Evolutionary conservation across 2,113 vertebrate genomes (phyloP).

Genomic region (Megatriorchis doriae): DNA sequence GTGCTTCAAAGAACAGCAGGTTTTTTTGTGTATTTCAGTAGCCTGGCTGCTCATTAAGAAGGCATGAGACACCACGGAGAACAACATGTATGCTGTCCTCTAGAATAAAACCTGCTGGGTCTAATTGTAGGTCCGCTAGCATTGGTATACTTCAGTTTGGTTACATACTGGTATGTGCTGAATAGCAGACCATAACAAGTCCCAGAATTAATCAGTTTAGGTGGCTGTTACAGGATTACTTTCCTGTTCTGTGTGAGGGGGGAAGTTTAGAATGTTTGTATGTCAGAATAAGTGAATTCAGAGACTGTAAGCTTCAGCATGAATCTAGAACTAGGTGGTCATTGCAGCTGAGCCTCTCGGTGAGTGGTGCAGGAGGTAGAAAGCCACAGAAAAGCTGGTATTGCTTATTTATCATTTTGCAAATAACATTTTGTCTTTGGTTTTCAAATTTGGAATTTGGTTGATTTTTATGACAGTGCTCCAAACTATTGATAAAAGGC

Average conservation of each 20-base stretch:
- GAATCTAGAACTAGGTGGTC: neutral
- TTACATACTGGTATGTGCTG: neutral
- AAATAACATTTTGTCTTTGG: neutral
- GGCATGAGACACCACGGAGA: neutral
- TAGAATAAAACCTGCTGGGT: neutral
- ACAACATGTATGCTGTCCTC: neutral
- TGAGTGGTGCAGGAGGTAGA: neutral
- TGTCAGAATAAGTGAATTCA: neutral
- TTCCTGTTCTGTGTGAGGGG: neutral
- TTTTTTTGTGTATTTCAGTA: conserved; percentile 34
- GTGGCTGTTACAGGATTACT: neutral
- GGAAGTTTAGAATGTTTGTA: neutral
- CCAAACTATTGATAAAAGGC: neutral
- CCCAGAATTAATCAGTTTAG: neutral
- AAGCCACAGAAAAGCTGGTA: neutral
- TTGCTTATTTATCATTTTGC: neutral
- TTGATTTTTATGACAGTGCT: neutral
- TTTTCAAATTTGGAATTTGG: neutral
- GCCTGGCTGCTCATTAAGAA: conserved; percentile 40
- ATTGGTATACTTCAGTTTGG: neutral
- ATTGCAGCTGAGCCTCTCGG: fast-evolving
- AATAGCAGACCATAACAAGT: neutral
- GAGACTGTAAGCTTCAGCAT: neutral
- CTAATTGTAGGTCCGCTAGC: neutral
- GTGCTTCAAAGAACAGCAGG: conserved; percentile 40